phyloP scores from a whole-genome alignment of 2,113 vertebrate species.

The Lophotis ruficrista region DNA sequence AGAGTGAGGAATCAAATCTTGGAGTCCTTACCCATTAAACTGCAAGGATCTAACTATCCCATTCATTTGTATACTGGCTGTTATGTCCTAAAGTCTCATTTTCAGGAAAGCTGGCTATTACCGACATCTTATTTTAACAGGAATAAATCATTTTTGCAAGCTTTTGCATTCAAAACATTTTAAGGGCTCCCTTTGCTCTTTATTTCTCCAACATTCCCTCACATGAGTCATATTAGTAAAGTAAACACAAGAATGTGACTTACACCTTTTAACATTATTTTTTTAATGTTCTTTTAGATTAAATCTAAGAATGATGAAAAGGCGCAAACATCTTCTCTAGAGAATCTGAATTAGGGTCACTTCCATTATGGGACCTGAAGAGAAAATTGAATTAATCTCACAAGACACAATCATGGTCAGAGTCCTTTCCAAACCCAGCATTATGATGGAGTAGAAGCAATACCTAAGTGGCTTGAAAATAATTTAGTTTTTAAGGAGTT shows the following conservation, averaged over 20 bases:
- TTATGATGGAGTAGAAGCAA: background rate
- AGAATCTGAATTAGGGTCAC: conserved; percentile 10
- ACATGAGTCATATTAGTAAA: background rate
- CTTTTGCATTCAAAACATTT: background rate
- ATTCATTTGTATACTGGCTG: background rate
- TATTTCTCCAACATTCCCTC: background rate
- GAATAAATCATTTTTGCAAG: background rate
- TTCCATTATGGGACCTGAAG: conserved; percentile 25
- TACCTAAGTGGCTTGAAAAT: background rate
- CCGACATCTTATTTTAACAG: background rate
- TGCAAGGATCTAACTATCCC: background rate
- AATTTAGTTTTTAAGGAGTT: background rate
- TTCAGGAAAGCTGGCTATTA: background rate
- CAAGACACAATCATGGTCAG: background rate
- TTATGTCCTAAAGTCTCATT: background rate
- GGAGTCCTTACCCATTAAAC: background rate
- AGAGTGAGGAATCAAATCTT: background rate
- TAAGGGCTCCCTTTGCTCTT: background rate
- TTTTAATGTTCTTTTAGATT: conserved; percentile 9
- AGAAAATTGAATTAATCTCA: conserved; percentile 12
- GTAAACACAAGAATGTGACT: background rate
- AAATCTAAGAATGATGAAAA: conserved; percentile 20
- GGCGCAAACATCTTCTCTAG: background rate
- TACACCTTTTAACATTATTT: background rate
- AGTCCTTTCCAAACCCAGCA: background rate